These are phyloP conservation scores for Calephelis nemesis DNA, from an alignment of 1,140 invertebrate genomes.

Conservation along the genomic window DNA sequence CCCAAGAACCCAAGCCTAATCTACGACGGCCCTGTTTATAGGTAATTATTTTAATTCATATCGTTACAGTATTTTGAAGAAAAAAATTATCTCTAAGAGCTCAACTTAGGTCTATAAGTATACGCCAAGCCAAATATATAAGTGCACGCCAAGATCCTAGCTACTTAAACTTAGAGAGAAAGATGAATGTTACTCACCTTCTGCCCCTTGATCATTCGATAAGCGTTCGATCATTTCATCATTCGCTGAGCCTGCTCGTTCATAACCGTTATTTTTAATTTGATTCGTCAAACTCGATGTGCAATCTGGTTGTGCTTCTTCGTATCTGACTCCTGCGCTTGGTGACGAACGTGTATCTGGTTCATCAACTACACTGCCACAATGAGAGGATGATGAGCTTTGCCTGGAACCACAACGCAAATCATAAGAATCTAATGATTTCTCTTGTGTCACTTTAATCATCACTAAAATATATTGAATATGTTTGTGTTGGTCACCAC, in stretches of 20 bases:
- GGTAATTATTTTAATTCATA: no score
- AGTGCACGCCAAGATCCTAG: no score
- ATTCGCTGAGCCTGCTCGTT: slow-evolving; percentile 57
- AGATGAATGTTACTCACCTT: slow-evolving; percentile 48
- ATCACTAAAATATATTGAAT: no score
- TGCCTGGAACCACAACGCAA: slow-evolving; percentile 52
- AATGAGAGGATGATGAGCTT: slow-evolving; percentile 74
- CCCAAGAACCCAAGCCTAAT: no score
- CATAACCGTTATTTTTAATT: slow-evolving; percentile 73
- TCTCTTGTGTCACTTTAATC: no score
- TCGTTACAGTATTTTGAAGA: no score
- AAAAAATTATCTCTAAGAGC: no score
- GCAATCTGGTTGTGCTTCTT: slow-evolving; percentile 61
- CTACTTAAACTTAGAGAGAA: slow-evolving; percentile 16
- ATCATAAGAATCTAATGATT: no score
- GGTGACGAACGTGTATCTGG: slow-evolving; percentile 76
- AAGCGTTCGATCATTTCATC: slow-evolving; percentile 71
- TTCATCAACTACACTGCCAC: slow-evolving; percentile 74
- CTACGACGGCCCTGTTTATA: no score
- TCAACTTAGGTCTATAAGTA: no score
- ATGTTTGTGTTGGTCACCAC: no score
- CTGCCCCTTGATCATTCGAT: slow-evolving; percentile 72
- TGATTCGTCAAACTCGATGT: slow-evolving; percentile 61
- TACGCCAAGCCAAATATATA: no score
- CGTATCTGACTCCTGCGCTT: slow-evolving; percentile 61